Evolutionary conservation across 2,888 invertebrate species (phyloP).

Genomic region (Meghimatium bilineatum): DNA sequence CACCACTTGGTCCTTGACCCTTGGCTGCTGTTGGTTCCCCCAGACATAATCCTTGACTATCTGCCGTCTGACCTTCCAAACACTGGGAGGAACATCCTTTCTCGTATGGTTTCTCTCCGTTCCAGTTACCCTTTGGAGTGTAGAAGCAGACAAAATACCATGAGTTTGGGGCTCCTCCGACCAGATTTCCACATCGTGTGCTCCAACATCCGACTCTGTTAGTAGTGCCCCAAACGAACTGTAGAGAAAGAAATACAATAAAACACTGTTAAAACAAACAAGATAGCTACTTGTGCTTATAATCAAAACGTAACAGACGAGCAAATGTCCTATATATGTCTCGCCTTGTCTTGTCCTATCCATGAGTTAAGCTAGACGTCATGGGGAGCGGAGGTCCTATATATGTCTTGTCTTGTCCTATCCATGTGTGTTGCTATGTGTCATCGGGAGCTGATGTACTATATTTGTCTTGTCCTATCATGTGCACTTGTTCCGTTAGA

Average conservation of each 20-base stretch:
- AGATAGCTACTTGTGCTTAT: too few relatives aligned
- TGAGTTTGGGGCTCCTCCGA: slow-evolving; percentile 24
- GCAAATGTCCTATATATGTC: too few relatives aligned
- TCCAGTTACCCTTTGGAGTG: slow-evolving; percentile 53
- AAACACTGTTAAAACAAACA: too few relatives aligned
- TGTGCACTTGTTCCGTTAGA: too few relatives aligned
- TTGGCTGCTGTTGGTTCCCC: slow-evolving; percentile 29
- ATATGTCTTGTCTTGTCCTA: too few relatives aligned
- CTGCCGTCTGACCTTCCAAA: slow-evolving; percentile 44
- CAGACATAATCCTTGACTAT: slow-evolving; percentile 48
- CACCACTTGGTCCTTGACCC: not conserved
- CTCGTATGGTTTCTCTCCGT: slow-evolving; percentile 46
- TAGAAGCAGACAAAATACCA: slow-evolving; percentile 53
- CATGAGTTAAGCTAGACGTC: too few relatives aligned
- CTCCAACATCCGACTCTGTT: slow-evolving; percentile 44
- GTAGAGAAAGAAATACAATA: not conserved
- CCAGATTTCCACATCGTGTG: slow-evolving; percentile 29
- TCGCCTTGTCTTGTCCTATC: too few relatives aligned
- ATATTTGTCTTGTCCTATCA: too few relatives aligned
- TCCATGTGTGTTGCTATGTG: too few relatives aligned
- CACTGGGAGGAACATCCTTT: slow-evolving; percentile 30
- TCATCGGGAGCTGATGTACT: too few relatives aligned
- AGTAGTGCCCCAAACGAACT: slow-evolving; percentile 50
- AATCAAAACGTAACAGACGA: too few relatives aligned
- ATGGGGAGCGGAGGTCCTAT: too few relatives aligned